A percentile compares a stretch with the other conserved stretches of the same genome.
Evolutionary conservation across 2,113 vertebrate genomes (phyloP).

Genomic region (Poeciliopsis turrubarensis): DNA sequence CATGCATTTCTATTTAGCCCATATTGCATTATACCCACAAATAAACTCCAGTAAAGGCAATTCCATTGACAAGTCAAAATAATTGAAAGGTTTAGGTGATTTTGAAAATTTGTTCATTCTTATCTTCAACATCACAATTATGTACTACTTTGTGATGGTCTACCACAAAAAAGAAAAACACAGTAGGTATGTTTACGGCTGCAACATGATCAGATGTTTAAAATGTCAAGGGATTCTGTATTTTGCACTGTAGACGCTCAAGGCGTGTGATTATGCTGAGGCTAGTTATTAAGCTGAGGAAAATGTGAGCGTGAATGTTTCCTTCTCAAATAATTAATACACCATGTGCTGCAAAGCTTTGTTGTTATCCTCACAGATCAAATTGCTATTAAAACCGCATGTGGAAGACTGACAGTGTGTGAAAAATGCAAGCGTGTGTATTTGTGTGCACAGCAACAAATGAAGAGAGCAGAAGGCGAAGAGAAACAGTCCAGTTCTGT

Average conservation of each 20-base stretch:
- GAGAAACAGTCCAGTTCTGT: background rate
- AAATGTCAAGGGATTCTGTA: background rate
- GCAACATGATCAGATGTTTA: background rate
- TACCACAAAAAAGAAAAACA: too few species aligned
- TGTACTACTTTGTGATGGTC: background rate
- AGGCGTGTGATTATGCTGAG: constrained; percentile 37
- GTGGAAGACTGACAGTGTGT: constrained; percentile 26
- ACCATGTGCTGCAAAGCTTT: constrained; percentile 34
- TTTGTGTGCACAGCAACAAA: constrained; percentile 8
- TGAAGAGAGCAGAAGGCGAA: constrained; percentile 9
- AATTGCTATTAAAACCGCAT: constrained; percentile 50
- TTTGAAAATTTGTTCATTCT: background rate
- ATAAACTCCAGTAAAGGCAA: too few species aligned
- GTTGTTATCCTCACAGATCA: constrained; percentile 31
- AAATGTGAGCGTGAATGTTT: constrained; percentile 42
- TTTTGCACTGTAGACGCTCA: background rate
- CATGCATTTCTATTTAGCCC: too few species aligned
- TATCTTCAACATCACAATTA: background rate
- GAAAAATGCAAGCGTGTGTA: constrained; percentile 7
- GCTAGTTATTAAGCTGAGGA: constrained; percentile 50
- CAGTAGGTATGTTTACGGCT: too few species aligned
- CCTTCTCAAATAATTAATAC: constrained; percentile 40
- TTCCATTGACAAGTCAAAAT: too few species aligned
- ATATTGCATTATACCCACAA: too few species aligned
- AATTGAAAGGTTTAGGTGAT: too few species aligned